Conservation (phyloP, 2,888 invertebrate species). For the Caenorhabditis sp. region DNA sequence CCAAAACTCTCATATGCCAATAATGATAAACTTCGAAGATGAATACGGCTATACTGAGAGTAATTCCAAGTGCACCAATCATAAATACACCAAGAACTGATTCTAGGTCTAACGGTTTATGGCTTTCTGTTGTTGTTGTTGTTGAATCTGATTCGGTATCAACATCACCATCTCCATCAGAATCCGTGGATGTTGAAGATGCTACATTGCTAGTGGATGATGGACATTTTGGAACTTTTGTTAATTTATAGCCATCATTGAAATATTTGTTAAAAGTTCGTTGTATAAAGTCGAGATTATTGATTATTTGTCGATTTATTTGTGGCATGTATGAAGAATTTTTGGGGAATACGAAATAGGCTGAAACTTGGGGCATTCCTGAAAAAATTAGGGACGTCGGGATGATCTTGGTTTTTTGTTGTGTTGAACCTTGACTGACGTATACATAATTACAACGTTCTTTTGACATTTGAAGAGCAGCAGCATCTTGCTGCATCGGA, state of each 20-base stretch:
- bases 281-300: slow-evolving; percentile 46
- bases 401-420: background rate
- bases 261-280: slow-evolving; percentile 53
- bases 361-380: slow-evolving; percentile 49
- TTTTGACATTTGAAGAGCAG: slow-evolving; percentile 54
- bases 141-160: too few species aligned
- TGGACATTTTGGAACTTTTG: slow-evolving; percentile 40
- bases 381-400: background rate
- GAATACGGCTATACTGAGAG: slow-evolving; percentile 33
- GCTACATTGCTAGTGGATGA: too few species aligned
- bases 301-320: slow-evolving; percentile 41
- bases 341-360: slow-evolving; percentile 44
- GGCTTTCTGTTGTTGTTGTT: slow-evolving; percentile 4
- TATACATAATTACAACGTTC: slow-evolving; percentile 56
- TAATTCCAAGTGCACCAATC: slow-evolving; percentile 40
- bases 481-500: slow-evolving; percentile 57
- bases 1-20: slow-evolving; percentile 38
- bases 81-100: slow-evolving; percentile 49
- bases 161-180: too few species aligned
- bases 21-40: slow-evolving; percentile 43
- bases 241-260: slow-evolving; percentile 41
- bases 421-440: slow-evolving; percentile 45
- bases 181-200: too few species aligned
- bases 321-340: slow-evolving; percentile 28
- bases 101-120: slow-evolving; percentile 44